Base-by-base conservation (phyloP, 2,888 invertebrate species). In the Tipula helvola region DNA sequence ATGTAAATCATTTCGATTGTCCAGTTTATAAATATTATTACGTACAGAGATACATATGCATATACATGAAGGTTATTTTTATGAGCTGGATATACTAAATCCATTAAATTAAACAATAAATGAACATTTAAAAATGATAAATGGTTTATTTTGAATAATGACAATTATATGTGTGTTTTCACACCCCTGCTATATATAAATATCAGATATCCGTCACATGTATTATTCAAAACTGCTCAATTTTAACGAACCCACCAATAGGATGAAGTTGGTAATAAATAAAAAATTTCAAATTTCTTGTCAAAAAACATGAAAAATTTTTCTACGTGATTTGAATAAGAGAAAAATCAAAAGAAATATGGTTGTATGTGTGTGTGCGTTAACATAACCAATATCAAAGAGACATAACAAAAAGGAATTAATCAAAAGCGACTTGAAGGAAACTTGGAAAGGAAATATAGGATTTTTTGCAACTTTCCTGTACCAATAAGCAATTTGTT, bases 311-410 rank as follows among this genome's bases (percentile, higher is more conserved):
- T 83, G 83, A 83, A 83, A 83, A 36, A 36, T 39, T 39, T 84
- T 84, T 84, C 16, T 41, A 84, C 84, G 84, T 84, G 84, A 84
- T 84, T 84, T 84, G 84, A 84, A 84, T 84, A 84, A 39, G 84
- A 28, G 84, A 84, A n/a, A 84, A 84, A 84, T 84, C 84, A 84
- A 84, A 84, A 84, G 41, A n/a, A 84, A 84, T 84, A 84, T 71
- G 28, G 71, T 71, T 71, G 1, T 52, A 16, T 52, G 1, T 39
- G 28, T 28, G 28, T n/a, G 52, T 18, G 71, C 28, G 18, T 71
- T 12, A 71, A 71, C 71, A 71, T 1, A 28, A 71, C 71, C 28
- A 71, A 71, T 71, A 71, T 71, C 71, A 71, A 71, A 71, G 71
- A 71, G 71, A 28, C 28, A 52, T 52, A 44, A 52, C n/a, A 52